These are phyloP conservation scores for Steinernema carpocapsae DNA, from an alignment of 2,888 invertebrate genomes.

Conservation along the genomic window DNA sequence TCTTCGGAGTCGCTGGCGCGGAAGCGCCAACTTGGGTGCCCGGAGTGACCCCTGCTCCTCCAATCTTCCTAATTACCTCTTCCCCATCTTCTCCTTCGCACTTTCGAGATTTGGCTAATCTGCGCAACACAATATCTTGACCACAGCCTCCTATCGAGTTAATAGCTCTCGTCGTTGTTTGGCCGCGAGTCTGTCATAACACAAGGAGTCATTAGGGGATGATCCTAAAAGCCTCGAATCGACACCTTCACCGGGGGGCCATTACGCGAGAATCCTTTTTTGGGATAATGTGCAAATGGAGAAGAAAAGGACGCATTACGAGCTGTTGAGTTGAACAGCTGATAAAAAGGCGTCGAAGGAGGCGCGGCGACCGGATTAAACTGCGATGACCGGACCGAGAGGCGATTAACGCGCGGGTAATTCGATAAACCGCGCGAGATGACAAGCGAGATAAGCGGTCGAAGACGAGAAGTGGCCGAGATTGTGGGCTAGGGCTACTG, in stretches of 20 bases:
- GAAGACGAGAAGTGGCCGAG: not conserved
- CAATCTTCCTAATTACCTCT: conserved; percentile 11
- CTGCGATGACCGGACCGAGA: conserved; percentile 22
- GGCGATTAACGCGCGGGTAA: conserved; percentile 23
- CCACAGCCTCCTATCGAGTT: conserved; percentile 27
- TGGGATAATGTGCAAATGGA: conserved; percentile 16
- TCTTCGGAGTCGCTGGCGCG: conserved; percentile 22
- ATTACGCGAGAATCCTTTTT: not conserved
- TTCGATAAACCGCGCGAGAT: conserved; percentile 32
- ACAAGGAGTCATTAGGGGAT: conserved; percentile 27
- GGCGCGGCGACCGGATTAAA: conserved; percentile 22
- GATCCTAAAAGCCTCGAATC: conserved; percentile 17
- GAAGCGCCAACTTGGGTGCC: conserved; percentile 33
- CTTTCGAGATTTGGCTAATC: conserved; percentile 17
- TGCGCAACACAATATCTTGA: conserved; percentile 8
- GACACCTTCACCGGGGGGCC: conserved; percentile 20
- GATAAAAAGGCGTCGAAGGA: conserved; percentile 15
- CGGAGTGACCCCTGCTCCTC: not conserved
- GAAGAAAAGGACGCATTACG: conserved; percentile 3
- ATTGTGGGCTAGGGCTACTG: not conserved
- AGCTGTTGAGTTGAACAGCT: not conserved
- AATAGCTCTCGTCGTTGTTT: conserved; percentile 27
- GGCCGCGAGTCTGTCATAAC: conserved; percentile 22
- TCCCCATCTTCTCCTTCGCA: conserved; percentile 10
- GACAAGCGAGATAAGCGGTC: conserved; percentile 29